Evolutionary conservation across 2,888 invertebrate genomes (phyloP).

Genomic region (Epsilonema sp.): DNA sequence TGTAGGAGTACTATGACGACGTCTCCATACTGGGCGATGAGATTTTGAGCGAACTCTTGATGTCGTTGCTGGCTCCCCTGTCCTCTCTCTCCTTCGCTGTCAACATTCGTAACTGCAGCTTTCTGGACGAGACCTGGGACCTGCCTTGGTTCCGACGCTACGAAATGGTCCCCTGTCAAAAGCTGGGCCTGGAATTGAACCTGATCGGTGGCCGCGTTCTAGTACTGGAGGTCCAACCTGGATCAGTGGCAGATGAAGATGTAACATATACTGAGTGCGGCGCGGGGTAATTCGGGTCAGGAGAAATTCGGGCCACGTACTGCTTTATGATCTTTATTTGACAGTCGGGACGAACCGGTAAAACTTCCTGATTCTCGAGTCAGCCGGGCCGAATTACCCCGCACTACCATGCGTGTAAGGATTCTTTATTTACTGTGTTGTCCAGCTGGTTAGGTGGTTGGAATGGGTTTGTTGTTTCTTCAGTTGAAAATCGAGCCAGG

Average conservation of each 20-base stretch:
- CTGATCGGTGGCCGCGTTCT: constrained; percentile 42
- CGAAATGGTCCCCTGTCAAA: constrained; percentile 44
- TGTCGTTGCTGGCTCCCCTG: constrained; percentile 39
- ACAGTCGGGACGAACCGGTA: too few species aligned
- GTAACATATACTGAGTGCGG: too few species aligned
- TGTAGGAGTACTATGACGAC: constrained; percentile 8
- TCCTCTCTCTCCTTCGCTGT: constrained; percentile 25
- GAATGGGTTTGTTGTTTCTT: too few species aligned
- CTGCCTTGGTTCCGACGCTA: constrained; percentile 36
- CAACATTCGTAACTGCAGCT: constrained; percentile 38
- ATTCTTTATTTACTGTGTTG: too few species aligned
- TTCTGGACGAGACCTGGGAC: constrained; percentile 45
- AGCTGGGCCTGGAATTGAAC: constrained; percentile 42
- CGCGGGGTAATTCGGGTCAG: too few species aligned
- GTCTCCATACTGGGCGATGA: constrained; percentile 43
- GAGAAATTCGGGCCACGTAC: not conserved
- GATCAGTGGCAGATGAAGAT: constrained; percentile 45
- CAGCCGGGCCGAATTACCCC: too few species aligned
- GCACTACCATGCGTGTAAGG: too few species aligned
- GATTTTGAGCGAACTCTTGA: constrained; percentile 41
- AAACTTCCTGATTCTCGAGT: too few species aligned
- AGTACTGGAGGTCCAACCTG: constrained; percentile 40
- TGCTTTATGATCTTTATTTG: not conserved
- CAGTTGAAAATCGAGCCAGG: constrained; percentile 43
- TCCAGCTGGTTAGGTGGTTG: too few species aligned